Evolutionary conservation across 1,140 invertebrate genomes (phyloP), one percentile per base, ranked within the genome.

Genomic region (Grapholita molesta): DNA sequence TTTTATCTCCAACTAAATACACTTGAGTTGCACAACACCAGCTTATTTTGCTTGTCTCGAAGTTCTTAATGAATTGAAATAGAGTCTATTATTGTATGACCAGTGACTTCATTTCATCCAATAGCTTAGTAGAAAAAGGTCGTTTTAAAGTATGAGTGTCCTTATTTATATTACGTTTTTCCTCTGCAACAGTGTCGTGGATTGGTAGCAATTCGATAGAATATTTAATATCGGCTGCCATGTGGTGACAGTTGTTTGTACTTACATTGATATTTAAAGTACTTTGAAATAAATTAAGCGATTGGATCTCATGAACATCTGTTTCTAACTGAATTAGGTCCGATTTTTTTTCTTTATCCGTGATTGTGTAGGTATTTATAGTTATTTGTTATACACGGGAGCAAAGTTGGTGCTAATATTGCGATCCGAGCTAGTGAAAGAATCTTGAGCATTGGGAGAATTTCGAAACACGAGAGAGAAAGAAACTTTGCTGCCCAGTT

Each of bases 1-100:
- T 30, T 69, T 69, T 69, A 57, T 53, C 48, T 53, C 18, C 48
- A 33, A 33, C n/a, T n/a, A 25, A 25, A 15, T 57, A 25, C 53
- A 57, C 24, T 57, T 25, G 53, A 57, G 53, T 15, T 18, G 8
- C 53, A 55, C 35, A n/a, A 5, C n/a, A 42, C 5, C 15, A 42
- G 15, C 11, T 15, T 15, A 42, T 15, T 30, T 42, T 42, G n/a
- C 38, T 42, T 12, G 12, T 42, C 2, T 15, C 3, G 1, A 15
- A 42, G 12, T 2, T n/a, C 38, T 42, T 6, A 42, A 3, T 42
- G 38, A 42, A 42, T 42, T 42, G 38, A 42, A 15, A 42, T 42
- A 35, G 11, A 35, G n/a, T 42, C n/a, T 18, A 15, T 42, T 42
- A 15, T 42, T 42, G n/a, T n/a, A 4, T 42, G n/a, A 42, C 15